Percentiles rank a stretch among this genome's conserved stretches.
Conservation (phyloP, 2,113 vertebrate species). For the Macroglossus sobrinus region DNA sequence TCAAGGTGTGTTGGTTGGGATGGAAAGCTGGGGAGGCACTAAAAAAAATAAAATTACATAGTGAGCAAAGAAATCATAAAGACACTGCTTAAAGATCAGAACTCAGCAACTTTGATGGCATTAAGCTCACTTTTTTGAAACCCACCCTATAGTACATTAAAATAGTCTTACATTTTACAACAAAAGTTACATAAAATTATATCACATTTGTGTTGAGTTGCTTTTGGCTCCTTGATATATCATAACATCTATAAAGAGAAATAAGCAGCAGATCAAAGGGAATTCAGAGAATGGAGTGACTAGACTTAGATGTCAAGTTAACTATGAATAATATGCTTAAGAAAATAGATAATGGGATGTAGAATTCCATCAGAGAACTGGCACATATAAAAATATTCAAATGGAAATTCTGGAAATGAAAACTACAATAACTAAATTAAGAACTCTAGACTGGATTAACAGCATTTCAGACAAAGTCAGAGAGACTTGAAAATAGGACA, state of each 20-base stretch:
- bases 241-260: neutral
- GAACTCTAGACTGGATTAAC: neutral
- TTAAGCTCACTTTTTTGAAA: neutral
- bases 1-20: accelerated
- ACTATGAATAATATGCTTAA: neutral
- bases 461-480: neutral
- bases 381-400: neutral
- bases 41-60: neutral
- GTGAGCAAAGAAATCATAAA: neutral
- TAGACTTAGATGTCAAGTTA: neutral
- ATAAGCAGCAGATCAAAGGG: neutral
- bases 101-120: neutral
- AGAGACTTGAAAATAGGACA: neutral
- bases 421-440: neutral
- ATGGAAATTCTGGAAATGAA: neutral
- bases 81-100: neutral
- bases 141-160: neutral
- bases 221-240: neutral
- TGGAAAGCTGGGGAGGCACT: accelerated
- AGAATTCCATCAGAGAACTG: neutral
- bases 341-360: neutral
- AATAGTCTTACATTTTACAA: neutral
- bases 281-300: neutral
- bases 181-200: neutral
- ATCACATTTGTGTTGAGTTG: neutral